Conservation (phyloP, 2,888 invertebrate species). For the Erebia epiphron region DNA sequence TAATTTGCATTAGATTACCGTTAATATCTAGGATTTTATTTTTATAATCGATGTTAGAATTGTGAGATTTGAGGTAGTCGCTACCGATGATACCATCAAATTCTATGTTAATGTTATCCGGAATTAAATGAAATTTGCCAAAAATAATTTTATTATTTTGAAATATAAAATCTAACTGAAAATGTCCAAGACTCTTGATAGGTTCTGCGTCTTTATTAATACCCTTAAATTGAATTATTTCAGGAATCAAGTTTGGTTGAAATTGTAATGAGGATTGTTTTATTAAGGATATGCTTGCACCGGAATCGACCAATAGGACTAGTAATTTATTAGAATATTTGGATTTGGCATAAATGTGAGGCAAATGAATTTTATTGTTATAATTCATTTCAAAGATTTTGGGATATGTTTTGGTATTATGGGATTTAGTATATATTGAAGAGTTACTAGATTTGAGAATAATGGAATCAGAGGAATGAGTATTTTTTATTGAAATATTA, state of each 20-base stretch:
- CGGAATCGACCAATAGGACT: not conserved
- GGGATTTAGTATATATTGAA: too few species aligned
- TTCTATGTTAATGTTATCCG: not conserved
- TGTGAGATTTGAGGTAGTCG: too few species aligned
- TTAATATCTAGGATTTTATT: too few species aligned
- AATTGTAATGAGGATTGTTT: not conserved
- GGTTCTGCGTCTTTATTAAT: not conserved
- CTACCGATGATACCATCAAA: not conserved
- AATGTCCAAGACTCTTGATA: not conserved
- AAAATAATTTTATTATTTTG: not conserved
- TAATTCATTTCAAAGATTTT: slow-evolving; percentile 4
- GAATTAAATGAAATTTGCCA: not conserved
- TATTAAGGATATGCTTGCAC: not conserved
- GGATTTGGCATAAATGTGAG: not conserved
- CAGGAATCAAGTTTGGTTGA: not conserved
- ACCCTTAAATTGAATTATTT: slow-evolving; percentile 1
- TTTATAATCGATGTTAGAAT: too few species aligned
- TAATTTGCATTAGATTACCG: too few species aligned
- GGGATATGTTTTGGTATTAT: too few species aligned
- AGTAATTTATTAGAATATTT: not conserved
- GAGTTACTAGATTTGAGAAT: too few species aligned
- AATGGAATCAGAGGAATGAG: too few species aligned
- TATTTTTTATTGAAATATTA: too few species aligned
- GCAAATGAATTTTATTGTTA: not conserved
- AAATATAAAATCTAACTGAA: not conserved